phyloP scores from a whole-genome alignment of 2,113 vertebrate genomes.

The Phodopus roborovskii region DNA sequence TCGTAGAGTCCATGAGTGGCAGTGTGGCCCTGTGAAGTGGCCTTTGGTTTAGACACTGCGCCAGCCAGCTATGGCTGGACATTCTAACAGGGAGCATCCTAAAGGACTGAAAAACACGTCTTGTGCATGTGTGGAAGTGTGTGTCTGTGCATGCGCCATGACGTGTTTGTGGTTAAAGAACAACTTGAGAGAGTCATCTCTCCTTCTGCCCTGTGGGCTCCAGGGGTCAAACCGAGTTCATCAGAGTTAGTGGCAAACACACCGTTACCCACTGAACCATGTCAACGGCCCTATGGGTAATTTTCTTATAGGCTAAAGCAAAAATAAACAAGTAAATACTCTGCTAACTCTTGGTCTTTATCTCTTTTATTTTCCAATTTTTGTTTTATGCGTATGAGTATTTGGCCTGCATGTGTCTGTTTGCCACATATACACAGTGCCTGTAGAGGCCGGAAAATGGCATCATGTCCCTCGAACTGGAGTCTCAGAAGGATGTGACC shows the following conservation, averaged over 20 bases:
- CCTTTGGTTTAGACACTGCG: fast-evolving
- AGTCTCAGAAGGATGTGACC: neutral
- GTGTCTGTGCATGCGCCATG: neutral
- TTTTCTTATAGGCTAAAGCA: neutral
- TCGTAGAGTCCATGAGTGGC: neutral
- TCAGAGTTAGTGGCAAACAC: neutral
- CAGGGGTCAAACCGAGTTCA: neutral
- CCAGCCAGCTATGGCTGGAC: neutral
- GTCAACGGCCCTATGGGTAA: neutral
- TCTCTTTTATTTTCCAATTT: neutral
- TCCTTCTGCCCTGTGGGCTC: neutral
- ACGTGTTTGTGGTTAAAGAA: neutral
- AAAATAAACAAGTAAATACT: too few relatives aligned
- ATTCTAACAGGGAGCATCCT: neutral
- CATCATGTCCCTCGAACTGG: neutral
- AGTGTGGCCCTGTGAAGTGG: neutral
- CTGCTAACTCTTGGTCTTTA: neutral
- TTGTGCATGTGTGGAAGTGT: neutral
- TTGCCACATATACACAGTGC: neutral
- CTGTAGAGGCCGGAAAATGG: neutral
- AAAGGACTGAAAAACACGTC: neutral
- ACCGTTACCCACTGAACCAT: neutral
- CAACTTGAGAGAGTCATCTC: neutral
- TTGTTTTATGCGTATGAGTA: neutral
- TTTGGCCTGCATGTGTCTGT: neutral